Evolutionary conservation across 2,888 invertebrate genomes (phyloP).

Genomic region (Hemistola chrysoprasaria): DNA sequence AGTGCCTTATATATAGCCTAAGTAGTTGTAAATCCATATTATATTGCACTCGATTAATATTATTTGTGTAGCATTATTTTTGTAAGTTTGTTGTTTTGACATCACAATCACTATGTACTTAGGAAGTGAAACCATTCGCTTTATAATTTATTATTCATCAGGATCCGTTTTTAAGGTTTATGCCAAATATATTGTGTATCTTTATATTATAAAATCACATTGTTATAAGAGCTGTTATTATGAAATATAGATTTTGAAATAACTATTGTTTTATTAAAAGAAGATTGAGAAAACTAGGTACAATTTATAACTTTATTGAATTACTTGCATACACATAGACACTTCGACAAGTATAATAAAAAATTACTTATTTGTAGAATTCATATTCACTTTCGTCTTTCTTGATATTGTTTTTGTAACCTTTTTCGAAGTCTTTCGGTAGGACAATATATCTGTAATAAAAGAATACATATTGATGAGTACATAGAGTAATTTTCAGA

Average conservation of each 20-base stretch:
- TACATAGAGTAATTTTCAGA: too few relatives aligned
- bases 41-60: slow-evolving; percentile 24
- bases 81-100: slow-evolving; percentile 39
- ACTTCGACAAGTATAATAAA: slow-evolving; percentile 13
- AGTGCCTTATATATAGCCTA: slow-evolving; percentile 55
- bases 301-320: slow-evolving; percentile 12
- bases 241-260: slow-evolving; percentile 73
- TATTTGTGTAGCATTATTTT: slow-evolving; percentile 20
- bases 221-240: slow-evolving; percentile 76
- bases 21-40: slow-evolving; percentile 25
- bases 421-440: slow-evolving; percentile 99
- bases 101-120: slow-evolving; percentile 48
- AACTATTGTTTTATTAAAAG: slow-evolving; percentile 17
- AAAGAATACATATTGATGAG: slow-evolving; percentile 7
- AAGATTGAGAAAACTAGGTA: not conserved
- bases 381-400: slow-evolving; percentile 99
- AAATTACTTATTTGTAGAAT: slow-evolving; percentile 94
- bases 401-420: slow-evolving; percentile 99
- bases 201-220: slow-evolving; percentile 69
- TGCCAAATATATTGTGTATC: slow-evolving; percentile 80
- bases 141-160: slow-evolving; percentile 56
- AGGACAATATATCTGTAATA: slow-evolving; percentile 92
- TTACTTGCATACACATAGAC: slow-evolving; percentile 5
- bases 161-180: slow-evolving; percentile 68
- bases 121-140: slow-evolving; percentile 15